Evolutionary conservation across 2,888 invertebrate genomes (phyloP), one percentile per base, ranked within the genome.

Genomic region (Cataglyphis cursor): DNA sequence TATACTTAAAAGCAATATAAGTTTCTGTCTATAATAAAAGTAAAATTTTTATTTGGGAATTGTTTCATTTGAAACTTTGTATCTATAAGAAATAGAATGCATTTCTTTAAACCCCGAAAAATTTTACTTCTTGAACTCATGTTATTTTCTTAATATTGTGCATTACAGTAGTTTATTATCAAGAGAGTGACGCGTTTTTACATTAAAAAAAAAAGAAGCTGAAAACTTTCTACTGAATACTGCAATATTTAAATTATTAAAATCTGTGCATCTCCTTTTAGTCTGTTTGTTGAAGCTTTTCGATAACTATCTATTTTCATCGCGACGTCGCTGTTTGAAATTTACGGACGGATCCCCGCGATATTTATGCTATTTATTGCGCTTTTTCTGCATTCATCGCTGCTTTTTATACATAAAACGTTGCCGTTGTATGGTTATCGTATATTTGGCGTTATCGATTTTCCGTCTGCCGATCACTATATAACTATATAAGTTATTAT

Each of bases 401-500:
- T n/a, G 18, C 15, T 31, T 61, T 75, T 35, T 10, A 35, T 3
- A 21, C 3, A 3, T 48, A 21, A 31, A 31, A 62, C 48, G 24
- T 62, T 57, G 21, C 15, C 57, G 41, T 28, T 4, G n/a, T 15
- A 21, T 5, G 61, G 31, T 31, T 15, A 68, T 31, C 21, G 1
- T 75, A 24, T 35, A 62, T 62, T 48, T 75, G 62, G 10, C 21
- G 35, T 6, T 18, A 31, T 75, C 31, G 18, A 74, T 75, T 75
- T 62, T 62, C 62, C 21, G 31, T 74, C 21, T n/a, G 44, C 21
- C 21, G 21, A 75, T 75, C 62, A 44, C 44, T 28, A 48, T 35
- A 31, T 61, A 9, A 41, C 35, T 72, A 28, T 31, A 61, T 41
- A 72, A 38, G 24, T 41, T 28, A 76, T 68, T 28, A 41, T 12